Evolutionary conservation across 1,140 invertebrate genomes (phyloP).

Genomic region (Rhynchophorus ferrugineus): DNA sequence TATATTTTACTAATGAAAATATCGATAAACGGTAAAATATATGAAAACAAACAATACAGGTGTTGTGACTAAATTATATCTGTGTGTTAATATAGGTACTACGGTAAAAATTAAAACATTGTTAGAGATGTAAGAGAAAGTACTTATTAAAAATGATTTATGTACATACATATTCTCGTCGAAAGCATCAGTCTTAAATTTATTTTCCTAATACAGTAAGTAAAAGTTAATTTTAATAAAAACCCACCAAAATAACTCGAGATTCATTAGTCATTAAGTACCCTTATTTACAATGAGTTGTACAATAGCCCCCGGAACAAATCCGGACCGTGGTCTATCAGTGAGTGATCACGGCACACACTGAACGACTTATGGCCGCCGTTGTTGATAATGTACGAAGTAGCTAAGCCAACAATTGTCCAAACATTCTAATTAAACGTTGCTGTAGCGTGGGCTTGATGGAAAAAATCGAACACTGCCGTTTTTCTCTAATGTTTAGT

Average conservation of each 20-base stretch:
- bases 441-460: conserved; percentile 30
- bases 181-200: not conserved
- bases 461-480: conserved; percentile 34
- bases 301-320: too few species aligned
- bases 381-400: too few species aligned
- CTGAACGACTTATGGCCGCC: too few species aligned
- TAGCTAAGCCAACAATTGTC: conserved; percentile 29
- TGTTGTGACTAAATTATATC: not conserved
- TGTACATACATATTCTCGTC: not conserved
- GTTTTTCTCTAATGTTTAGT: conserved; percentile 32
- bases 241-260: too few species aligned
- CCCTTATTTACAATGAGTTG: too few species aligned
- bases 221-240: not conserved
- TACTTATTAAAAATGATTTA: not conserved
- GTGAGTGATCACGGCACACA: too few species aligned
- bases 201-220: not conserved
- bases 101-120: not conserved
- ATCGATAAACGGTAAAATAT: too few species aligned
- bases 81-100: not conserved
- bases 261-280: too few species aligned
- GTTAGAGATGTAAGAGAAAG: not conserved
- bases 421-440: conserved; percentile 25
- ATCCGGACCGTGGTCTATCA: too few species aligned
- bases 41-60: too few species aligned
- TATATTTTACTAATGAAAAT: too few species aligned